Base-by-base conservation (phyloP, 2,888 invertebrate genomes). In the Zele albiditarsus region DNA sequence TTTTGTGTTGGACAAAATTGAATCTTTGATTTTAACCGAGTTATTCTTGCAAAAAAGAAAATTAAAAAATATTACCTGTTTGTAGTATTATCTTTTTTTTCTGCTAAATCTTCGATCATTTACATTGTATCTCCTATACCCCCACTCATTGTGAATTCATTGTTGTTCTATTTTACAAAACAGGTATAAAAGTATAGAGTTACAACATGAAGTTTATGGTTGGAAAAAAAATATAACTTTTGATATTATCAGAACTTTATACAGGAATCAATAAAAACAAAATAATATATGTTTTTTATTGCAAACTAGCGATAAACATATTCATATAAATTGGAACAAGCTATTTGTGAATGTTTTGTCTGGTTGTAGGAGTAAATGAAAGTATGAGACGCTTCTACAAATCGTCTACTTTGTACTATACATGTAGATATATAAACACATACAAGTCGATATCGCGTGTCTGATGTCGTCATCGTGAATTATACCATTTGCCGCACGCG, bases 381-480 rank as follows among this genome's bases (percentile, higher is more conserved):
- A 46, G 53, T 20, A 23, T 23, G 53, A 23, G 8, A 67, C 27
- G 25, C 46, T 38, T 65, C 23, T 16, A 28, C 14, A 27, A n/a
- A 31, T 68, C 49, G 27, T 28, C 27, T 10, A 8, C n/a, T 12
- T 14, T 27, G 2, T 25, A 66, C 66, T 25, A 20, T 20, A 53
- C 53, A 20, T 53, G 53, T 53, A 20, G 2, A 53, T 53, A 53
- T 53, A 53, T 38, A 12, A 38, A 38, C 38, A 38, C 38, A 38
- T 31, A 23, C 31, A 5, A 31, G 68, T 68, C 53, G 20, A 57
- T 68, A 68, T 68, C 68, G 68, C 68, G 68, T 68, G 68, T 68
- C 53, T 31, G 23, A 53, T 68, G 31, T 31, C 57, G 38, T 65
- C 38, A 38, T 25, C 65, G 53, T 53, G 53, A 68, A 68, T 68